Evolutionary conservation across 2,113 vertebrate species (phyloP).

Genomic region (Rhinopomastus cyanomelas): DNA sequence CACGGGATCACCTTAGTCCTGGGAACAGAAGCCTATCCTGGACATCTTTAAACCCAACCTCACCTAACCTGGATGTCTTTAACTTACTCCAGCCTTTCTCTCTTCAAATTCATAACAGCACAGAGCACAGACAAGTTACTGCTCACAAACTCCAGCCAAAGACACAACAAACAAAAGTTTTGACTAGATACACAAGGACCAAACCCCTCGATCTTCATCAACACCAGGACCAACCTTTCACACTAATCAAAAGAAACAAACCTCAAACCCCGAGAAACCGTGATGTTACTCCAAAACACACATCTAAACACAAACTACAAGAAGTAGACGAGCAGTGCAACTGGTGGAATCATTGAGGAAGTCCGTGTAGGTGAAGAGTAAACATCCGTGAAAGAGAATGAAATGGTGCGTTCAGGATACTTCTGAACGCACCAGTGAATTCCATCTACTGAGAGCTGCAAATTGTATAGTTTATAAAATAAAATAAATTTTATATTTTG

Average conservation of each 20-base stretch:
- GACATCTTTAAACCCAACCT: neutral
- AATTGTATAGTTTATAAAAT: neutral
- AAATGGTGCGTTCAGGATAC: neutral
- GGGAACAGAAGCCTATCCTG: neutral
- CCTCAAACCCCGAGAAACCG: neutral
- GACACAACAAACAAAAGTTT: neutral
- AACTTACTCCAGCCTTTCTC: neutral
- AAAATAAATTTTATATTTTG: neutral
- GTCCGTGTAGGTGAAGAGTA: neutral
- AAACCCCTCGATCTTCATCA: neutral
- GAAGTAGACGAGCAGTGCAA: neutral
- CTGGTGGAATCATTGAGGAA: neutral
- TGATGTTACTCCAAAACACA: neutral
- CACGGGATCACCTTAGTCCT: neutral
- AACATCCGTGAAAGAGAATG: constrained; percentile 28
- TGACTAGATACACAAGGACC: neutral
- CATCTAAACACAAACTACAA: neutral
- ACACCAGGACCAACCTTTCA: neutral
- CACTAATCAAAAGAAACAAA: neutral
- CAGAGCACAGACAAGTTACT: neutral
- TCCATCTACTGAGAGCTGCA: neutral
- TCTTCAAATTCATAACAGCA: neutral
- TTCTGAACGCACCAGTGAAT: neutral
- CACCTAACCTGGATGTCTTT: neutral
- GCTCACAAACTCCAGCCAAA: neutral